Conservation (phyloP, 1,140 invertebrate genomes). For the Papilio helenus region DNA sequence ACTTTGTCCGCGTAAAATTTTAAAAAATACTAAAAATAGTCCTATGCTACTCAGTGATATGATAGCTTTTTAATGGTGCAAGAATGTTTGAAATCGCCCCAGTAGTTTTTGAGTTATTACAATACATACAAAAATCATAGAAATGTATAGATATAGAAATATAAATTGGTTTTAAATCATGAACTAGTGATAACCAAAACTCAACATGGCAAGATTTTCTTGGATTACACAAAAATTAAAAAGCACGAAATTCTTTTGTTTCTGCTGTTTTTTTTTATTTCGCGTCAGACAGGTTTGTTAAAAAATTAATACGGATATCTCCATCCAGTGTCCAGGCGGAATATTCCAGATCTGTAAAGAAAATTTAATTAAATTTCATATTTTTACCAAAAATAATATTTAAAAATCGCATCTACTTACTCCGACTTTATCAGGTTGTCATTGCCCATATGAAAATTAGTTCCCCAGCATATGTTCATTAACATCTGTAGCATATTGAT, state of each 20-base stretch:
- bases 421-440: slow-evolving; percentile 57
- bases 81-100: too few species aligned
- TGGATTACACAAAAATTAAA: not conserved
- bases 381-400: not conserved
- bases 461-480: slow-evolving; percentile 57
- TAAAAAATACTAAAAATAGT: too few species aligned
- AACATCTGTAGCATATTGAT: slow-evolving; percentile 50
- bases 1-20: too few species aligned
- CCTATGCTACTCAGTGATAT: too few species aligned
- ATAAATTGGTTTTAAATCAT: not conserved
- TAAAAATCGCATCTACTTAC: slow-evolving; percentile 46
- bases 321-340: slow-evolving; percentile 50
- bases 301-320: slow-evolving; percentile 57
- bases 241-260: not conserved
- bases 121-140: too few species aligned
- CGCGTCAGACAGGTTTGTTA: not conserved
- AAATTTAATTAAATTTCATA: not conserved
- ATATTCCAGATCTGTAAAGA: slow-evolving; percentile 53
- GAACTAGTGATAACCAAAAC: not conserved
- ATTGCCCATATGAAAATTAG: slow-evolving; percentile 59
- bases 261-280: not conserved
- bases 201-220: not conserved
- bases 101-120: too few species aligned
- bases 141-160: too few species aligned
- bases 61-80: too few species aligned